Base-by-base conservation (phyloP, 2,113 vertebrate species). In the Ondatra zibethicus region DNA sequence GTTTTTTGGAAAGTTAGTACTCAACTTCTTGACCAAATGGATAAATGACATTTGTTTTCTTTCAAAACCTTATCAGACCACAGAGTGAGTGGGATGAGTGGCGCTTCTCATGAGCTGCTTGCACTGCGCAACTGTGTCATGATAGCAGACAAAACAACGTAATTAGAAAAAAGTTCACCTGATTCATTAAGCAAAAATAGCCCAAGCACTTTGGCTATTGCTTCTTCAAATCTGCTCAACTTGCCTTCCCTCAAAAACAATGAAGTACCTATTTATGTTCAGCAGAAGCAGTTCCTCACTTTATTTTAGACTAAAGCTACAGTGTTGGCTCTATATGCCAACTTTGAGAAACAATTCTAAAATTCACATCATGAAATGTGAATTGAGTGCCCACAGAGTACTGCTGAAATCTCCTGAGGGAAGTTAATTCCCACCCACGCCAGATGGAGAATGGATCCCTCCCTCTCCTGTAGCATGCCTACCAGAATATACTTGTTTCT, bases 261-360 rank as follows among this genome's bases (percentile, higher is more conserved):
- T 90, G 58, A 89, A 94, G 33, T 94, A 42, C 29, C 5, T 92
- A 70, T 94, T 87, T 97, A 27, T 80, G 36, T 78, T 86, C 52
- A 92, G n/a, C 61, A 80, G 31, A 88, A 96, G 45, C 86, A 52
- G 93, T 66, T 88, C 89, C 92, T 95, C 45, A 72, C 21, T 92
- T 97, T 92, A 88, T 87, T 96, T 95, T 92, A 95, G 42, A 85
- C 31, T 52, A 92, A 88, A 78, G 47, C 65, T 92, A 81, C 36
- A 80, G 61, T 76, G 94, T 92, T 73, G 23, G 13, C 93, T 97
- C 93, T 93, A 86, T 82, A 72, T 95, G 95, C 84, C 92, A 93
- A 92, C 78, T 97, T 95, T 88, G 52, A 29, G 92, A 94, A 96
- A 94, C 61, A 96, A 72, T 95, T 89, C 96, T 97, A 94, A 96